Conservation (phyloP, 2,797 vertebrate genomes). For the Phalanger gymnotis region DNA sequence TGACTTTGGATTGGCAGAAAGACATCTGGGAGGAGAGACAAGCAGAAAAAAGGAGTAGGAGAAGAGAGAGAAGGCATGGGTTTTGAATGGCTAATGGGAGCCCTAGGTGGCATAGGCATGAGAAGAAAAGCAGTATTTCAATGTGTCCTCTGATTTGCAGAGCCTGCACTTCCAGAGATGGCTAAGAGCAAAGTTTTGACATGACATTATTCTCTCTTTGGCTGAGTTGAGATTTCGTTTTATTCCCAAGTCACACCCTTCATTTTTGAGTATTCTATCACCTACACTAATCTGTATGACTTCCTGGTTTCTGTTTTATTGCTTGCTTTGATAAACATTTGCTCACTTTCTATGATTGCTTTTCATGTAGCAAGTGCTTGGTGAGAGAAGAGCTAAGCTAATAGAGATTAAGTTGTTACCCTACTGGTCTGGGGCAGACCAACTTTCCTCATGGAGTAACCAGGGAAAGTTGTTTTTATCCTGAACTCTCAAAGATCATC, state of each 20-base stretch:
- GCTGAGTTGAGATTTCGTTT: not conserved
- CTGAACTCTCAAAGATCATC: not conserved
- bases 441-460: not conserved
- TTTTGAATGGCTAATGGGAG: not conserved
- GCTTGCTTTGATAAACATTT: not conserved
- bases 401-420: not conserved
- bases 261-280: not conserved
- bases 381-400: not conserved
- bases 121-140: not conserved
- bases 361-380: not conserved
- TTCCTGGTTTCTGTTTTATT: not conserved
- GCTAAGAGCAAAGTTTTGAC: not conserved
- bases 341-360: not conserved
- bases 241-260: not conserved
- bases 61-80: not conserved
- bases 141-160: not conserved
- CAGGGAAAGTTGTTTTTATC: not conserved
- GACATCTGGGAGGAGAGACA: not conserved
- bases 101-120: not conserved
- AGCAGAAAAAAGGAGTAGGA: not conserved
- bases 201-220: not conserved
- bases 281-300: not conserved
- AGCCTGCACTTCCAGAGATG: not conserved
- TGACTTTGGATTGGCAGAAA: not conserved
- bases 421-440: not conserved